These are phyloP conservation scores for Drosophila imparisetae DNA, from an alignment of 2,888 invertebrate genomes.

Conservation along the genomic window DNA sequence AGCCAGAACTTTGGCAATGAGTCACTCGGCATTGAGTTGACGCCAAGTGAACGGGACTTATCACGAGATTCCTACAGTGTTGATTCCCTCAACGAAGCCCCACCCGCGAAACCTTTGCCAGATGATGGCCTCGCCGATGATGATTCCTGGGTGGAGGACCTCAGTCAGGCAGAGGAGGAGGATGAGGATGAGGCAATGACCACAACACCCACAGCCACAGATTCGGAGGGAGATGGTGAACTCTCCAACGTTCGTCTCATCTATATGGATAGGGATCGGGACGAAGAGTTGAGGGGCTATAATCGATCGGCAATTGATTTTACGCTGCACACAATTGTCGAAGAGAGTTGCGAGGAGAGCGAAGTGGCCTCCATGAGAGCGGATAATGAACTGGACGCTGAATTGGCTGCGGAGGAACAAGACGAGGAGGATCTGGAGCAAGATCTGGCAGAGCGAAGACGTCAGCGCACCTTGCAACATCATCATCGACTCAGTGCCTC, in stretches of 20 bases:
- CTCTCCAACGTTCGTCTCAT: slow-evolving; percentile 82
- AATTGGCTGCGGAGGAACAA: background rate
- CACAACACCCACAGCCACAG: slow-evolving; percentile 82
- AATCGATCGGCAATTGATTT: slow-evolving; percentile 94
- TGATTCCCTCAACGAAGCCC: slow-evolving; percentile 67
- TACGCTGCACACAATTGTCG: slow-evolving; percentile 95
- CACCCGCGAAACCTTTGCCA: slow-evolving; percentile 85
- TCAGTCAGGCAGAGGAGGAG: slow-evolving; percentile 93
- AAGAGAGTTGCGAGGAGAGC: slow-evolving; percentile 97
- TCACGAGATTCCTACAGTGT: slow-evolving; percentile 70
- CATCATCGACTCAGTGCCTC: slow-evolving; percentile 90
- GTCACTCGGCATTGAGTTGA: slow-evolving; percentile 50
- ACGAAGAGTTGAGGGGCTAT: slow-evolving; percentile 93
- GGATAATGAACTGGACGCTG: slow-evolving; percentile 61
- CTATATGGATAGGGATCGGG: slow-evolving; percentile 90
- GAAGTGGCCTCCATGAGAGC: slow-evolving; percentile 88
- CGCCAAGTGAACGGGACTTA: slow-evolving; percentile 63
- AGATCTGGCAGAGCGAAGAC: slow-evolving; percentile 84
- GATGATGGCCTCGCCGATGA: slow-evolving; percentile 95
- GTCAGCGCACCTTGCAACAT: slow-evolving; percentile 77
- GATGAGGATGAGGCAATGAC: slow-evolving; percentile 83
- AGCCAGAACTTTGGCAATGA: slow-evolving; percentile 71
- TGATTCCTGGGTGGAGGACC: slow-evolving; percentile 96
- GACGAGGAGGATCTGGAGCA: slow-evolving; percentile 49
- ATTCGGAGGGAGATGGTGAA: slow-evolving; percentile 84